Conservation (phyloP, 2,113 vertebrate genomes). For the Malurus alboscapulatus region DNA sequence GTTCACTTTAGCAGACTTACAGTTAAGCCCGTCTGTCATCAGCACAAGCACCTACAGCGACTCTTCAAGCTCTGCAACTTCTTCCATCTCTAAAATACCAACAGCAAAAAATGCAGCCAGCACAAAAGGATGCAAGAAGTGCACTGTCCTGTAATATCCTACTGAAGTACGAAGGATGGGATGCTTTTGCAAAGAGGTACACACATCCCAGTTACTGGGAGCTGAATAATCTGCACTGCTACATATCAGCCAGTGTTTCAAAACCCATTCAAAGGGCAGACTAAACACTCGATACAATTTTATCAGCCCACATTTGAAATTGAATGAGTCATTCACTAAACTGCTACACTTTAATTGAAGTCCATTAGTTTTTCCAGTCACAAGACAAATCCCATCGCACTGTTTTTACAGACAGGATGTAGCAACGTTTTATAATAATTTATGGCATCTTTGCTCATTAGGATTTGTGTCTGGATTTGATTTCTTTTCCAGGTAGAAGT, state of each 20-base stretch:
- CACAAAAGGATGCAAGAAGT: background rate
- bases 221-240: background rate
- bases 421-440: background rate
- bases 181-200: background rate
- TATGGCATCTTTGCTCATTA: background rate
- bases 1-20: background rate
- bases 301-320: background rate
- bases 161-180: background rate
- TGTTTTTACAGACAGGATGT: background rate
- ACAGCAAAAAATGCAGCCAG: background rate
- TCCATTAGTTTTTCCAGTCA: background rate
- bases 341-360: background rate
- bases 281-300: background rate
- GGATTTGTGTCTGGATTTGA: background rate
- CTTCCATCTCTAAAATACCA: background rate
- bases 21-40: background rate
- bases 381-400: background rate
- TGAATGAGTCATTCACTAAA: conserved; percentile 12
- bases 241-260: background rate
- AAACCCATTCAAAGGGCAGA: background rate
- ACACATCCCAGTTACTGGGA: background rate
- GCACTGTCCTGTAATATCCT: background rate
- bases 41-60: background rate
- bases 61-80: background rate
- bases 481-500: conserved; percentile 48